phyloP scores from a whole-genome alignment of 1,140 invertebrate genomes.

The Drosophila carrolli region DNA sequence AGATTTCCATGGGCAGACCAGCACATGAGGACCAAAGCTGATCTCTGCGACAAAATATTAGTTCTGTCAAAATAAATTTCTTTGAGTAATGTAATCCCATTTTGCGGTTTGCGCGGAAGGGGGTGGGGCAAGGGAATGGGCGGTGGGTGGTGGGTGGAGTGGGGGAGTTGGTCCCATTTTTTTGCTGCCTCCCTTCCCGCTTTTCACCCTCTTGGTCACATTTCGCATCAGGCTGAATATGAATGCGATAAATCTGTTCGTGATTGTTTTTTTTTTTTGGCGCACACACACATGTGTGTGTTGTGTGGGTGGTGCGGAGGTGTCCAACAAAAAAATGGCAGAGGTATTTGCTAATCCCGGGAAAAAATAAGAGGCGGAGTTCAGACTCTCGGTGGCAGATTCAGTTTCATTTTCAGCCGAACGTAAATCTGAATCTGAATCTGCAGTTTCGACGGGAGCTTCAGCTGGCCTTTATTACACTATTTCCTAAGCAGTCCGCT shows the following conservation, averaged over 20 bases:
- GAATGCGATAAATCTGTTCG: constrained; percentile 84
- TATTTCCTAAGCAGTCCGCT: constrained; percentile 55
- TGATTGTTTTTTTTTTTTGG: constrained; percentile 73
- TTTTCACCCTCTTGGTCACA: constrained; percentile 54
- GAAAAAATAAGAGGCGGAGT: neutral
- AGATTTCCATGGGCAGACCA: constrained; percentile 29
- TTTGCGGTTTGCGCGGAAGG: constrained; percentile 60
- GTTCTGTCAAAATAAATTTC: constrained; percentile 84
- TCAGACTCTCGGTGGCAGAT: constrained; percentile 3
- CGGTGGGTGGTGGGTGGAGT: neutral
- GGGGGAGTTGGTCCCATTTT: constrained; percentile 36
- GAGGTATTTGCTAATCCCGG: constrained; percentile 75
- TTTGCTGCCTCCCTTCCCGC: constrained; percentile 7
- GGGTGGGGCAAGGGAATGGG: constrained; percentile 16
- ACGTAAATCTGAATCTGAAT: constrained; percentile 30
- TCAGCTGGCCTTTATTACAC: constrained; percentile 80
- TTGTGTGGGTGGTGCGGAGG: constrained; percentile 22
- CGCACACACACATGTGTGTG: neutral
- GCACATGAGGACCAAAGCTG: constrained; percentile 54
- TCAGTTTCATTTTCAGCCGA: constrained; percentile 13
- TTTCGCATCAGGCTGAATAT: constrained; percentile 80
- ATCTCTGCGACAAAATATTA: constrained; percentile 82
- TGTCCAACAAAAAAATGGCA: constrained; percentile 63
- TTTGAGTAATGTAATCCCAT: constrained; percentile 84
- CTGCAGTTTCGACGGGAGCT: constrained; percentile 21